These are phyloP conservation scores for Menidia menidia DNA, from an alignment of 2,797 vertebrate species.

Conservation along the genomic window DNA sequence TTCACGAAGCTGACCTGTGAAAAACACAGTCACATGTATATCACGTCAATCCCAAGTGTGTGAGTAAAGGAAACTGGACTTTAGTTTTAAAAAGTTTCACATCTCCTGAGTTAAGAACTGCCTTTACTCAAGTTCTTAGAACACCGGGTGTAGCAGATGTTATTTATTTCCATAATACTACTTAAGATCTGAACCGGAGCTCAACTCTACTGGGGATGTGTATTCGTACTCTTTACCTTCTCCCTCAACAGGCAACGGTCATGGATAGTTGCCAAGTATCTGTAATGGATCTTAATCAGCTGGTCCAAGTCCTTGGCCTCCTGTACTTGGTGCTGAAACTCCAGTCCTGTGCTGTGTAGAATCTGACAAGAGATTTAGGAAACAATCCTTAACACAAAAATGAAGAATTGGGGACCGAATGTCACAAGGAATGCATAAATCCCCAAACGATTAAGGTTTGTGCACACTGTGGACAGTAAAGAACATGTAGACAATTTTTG, in stretches of 20 bases:
- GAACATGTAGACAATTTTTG: too few species aligned
- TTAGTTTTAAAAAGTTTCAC: too few species aligned
- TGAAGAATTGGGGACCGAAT: too few species aligned
- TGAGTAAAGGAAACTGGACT: too few species aligned
- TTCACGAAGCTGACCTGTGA: slow-evolving; percentile 97
- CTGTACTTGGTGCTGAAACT: slow-evolving; percentile 98
- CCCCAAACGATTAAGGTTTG: too few species aligned
- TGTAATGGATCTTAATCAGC: slow-evolving; percentile 97
- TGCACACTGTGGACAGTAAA: too few species aligned
- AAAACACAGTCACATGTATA: slow-evolving; percentile 10
- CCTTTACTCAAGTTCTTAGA: too few species aligned
- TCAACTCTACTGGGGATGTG: neutral
- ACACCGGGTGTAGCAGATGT: neutral
- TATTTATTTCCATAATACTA: neutral
- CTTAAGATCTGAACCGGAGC: neutral
- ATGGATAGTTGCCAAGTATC: slow-evolving; percentile 96
- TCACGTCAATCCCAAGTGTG: too few species aligned
- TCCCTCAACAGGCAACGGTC: slow-evolving; percentile 96
- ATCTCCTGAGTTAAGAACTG: too few species aligned
- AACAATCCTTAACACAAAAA: too few species aligned
- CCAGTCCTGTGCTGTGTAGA: slow-evolving; percentile 96
- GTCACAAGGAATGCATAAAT: too few species aligned
- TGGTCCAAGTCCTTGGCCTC: slow-evolving; percentile 99
- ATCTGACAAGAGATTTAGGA: slow-evolving; percentile 82
- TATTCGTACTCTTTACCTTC: slow-evolving; percentile 83